A percentile compares a stretch with the other conserved stretches of the same genome.
phyloP scores from a whole-genome alignment of 2,113 vertebrate species.

The Gobius niger region DNA sequence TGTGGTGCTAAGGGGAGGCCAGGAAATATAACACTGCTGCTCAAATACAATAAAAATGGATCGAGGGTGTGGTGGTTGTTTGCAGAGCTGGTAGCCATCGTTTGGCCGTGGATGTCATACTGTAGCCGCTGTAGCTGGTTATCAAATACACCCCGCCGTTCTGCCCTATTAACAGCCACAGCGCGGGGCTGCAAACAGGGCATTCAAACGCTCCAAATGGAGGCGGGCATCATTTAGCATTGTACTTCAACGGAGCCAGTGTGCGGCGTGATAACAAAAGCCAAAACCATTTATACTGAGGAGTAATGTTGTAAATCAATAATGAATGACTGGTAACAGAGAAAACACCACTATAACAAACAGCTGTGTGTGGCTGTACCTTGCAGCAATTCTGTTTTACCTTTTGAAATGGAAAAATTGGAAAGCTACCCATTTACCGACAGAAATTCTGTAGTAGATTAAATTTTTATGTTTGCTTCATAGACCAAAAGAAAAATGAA shows the following conservation, averaged over 20 bases:
- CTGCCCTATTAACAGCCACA: constrained; percentile 73
- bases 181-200: constrained; percentile 52
- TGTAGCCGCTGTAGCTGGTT: constrained; percentile 76
- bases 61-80: constrained; percentile 91
- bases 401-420: too few species aligned
- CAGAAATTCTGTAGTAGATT: too few species aligned
- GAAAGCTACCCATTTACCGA: too few species aligned
- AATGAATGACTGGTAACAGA: too few species aligned
- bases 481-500: too few species aligned
- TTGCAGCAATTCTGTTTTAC: too few species aligned
- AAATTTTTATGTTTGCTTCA: too few species aligned
- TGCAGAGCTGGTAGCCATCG: constrained; percentile 90
- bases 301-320: too few species aligned
- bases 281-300: constrained; percentile 1
- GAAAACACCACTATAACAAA: too few species aligned
- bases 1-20: constrained; percentile 97
- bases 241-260: constrained; percentile 35
- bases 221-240: constrained; percentile 52
- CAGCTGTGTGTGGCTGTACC: too few species aligned
- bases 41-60: constrained; percentile 99
- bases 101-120: constrained; percentile 86
- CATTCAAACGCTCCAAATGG: constrained; percentile 53
- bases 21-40: constrained; percentile 97
- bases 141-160: constrained; percentile 72
- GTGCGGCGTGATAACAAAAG: constrained; percentile 26